phyloP scores from a whole-genome alignment of 1,140 invertebrate genomes.

The Caenorhabditis remanei region DNA sequence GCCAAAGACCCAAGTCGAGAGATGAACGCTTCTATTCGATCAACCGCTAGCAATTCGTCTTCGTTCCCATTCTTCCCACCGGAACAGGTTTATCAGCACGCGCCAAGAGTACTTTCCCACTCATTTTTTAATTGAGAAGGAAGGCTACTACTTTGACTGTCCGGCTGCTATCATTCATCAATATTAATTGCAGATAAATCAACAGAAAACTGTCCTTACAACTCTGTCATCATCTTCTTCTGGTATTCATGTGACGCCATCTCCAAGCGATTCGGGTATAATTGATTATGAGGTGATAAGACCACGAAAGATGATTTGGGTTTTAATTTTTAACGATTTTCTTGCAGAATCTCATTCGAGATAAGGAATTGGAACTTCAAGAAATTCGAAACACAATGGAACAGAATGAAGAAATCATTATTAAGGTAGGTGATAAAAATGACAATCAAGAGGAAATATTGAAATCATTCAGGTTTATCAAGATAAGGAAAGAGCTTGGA shows the following conservation, averaged over 20 bases:
- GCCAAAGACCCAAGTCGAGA: constrained; percentile 24
- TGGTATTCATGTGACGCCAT: constrained; percentile 73
- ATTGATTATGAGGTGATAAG: constrained; percentile 71
- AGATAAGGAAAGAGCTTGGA: constrained; percentile 71
- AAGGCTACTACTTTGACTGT: not conserved
- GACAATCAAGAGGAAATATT: not conserved
- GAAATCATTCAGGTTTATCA: constrained; percentile 68
- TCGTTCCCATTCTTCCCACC: constrained; percentile 38
- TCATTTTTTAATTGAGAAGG: constrained; percentile 12
- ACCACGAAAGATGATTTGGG: not conserved
- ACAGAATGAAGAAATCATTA: constrained; percentile 74
- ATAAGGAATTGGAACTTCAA: constrained; percentile 71
- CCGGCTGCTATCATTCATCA: not conserved
- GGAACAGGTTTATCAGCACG: constrained; percentile 27
- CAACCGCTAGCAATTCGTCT: constrained; percentile 35
- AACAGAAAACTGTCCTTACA: constrained; percentile 29
- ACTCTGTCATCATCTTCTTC: constrained; percentile 62
- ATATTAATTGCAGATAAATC: constrained; percentile 47
- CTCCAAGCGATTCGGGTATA: constrained; percentile 73
- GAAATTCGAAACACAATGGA: constrained; percentile 70
- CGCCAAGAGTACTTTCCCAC: not conserved
- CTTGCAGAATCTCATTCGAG: constrained; percentile 71
- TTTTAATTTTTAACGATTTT: not conserved
- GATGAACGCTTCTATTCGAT: constrained; percentile 48
- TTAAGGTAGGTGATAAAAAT: constrained; percentile 46